phyloP scores from a whole-genome alignment of 2,113 vertebrate genomes.

The Hemichromis elongatus region DNA sequence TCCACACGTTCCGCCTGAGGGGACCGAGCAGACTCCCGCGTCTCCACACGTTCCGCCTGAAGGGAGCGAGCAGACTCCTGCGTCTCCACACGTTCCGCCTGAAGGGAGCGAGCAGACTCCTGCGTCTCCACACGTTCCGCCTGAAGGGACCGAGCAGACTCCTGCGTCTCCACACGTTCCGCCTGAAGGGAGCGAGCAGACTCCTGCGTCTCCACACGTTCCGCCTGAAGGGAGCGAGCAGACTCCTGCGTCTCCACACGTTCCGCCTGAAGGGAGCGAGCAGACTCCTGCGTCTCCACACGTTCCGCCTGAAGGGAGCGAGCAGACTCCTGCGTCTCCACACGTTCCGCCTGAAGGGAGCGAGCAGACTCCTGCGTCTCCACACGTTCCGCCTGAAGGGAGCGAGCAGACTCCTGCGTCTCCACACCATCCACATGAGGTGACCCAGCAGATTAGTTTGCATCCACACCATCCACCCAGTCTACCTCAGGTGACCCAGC shows the following conservation, averaged over 20 bases:
- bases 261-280: too few relatives aligned
- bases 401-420: not conserved
- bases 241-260: not conserved
- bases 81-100: not conserved
- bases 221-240: too few relatives aligned
- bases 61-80: accelerated
- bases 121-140: not conserved
- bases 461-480: not conserved
- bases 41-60: accelerated
- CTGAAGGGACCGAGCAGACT: accelerated
- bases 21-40: accelerated
- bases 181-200: not conserved
- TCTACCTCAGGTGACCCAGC: not conserved
- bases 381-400: not conserved
- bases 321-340: accelerated
- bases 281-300: accelerated
- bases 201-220: too few relatives aligned
- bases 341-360: accelerated
- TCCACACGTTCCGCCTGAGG: accelerated
- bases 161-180: not conserved
- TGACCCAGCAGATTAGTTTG: not conserved
- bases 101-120: accelerated
- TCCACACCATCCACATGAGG: not conserved
- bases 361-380: accelerated
- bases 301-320: too few relatives aligned